Evolutionary conservation across 2,797 vertebrate genomes (phyloP), one percentile per base, ranked within the genome.

Genomic region (Aldrovandia affinis): DNA sequence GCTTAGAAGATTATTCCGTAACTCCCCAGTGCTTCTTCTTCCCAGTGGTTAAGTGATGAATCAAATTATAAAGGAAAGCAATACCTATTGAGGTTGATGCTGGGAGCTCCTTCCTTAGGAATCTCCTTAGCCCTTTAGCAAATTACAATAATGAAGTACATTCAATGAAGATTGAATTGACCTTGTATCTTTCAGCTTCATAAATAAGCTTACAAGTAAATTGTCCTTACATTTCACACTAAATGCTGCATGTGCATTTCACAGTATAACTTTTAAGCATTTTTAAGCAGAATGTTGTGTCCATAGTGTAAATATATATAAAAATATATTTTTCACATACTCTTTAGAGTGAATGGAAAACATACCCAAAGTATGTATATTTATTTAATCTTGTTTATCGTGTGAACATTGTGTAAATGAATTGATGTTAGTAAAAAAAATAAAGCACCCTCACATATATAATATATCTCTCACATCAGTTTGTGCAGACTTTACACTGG

Each of bases 291-390:
- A 65, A 82, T 83, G 83, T 88, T 89, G 87, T 95, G 93, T 95
- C 90, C 86, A 94, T 95, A 94, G 84, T 95, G 94, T 96, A 95
- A 91, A 96, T 95, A 96, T 84, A 84, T 55, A 86, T 90, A 95
- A 91, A 95, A 94, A 95, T 84, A 84, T 75, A 86, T 91, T 92
- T 90, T 90, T 87, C 88, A 18, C 68, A 83, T 9, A 18, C 39
- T 89, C 87, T 88, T 91, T 86, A 81, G 59, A 50, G 7, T 78
- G 18, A 91, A 87, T 80, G 86, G 83, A 87, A 83, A 63, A 87
- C 68, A 2, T 84, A 82, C 83, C 80, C 78, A 54, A 50, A 78
- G 63, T 65, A 42, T 85, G 86, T 78, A 75, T 89, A 78, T 80
- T 83, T 78, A 79, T 70, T 80, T 80, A 30, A 77, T 80, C n/a